Base-by-base conservation (phyloP, 1,140 invertebrate genomes). In the Trinorchestia longiramus region DNA sequence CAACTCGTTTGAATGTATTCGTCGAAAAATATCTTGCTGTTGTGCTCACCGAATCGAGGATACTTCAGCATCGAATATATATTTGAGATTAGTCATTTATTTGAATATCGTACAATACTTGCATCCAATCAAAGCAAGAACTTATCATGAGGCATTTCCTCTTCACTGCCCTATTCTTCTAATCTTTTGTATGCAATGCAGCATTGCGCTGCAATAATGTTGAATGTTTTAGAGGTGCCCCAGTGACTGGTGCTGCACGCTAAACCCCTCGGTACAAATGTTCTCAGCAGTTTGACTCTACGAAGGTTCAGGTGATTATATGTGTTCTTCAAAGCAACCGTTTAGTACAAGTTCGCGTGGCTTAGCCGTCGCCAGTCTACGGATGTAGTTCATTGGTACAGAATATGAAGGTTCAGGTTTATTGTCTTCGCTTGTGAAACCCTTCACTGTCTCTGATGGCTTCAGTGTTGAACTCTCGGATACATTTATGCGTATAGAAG, bases 301-400 rank as follows among this genome's bases (percentile, higher is more conserved):
- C 44, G 19, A 45, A 94, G 92, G 19, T 47, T 43, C 92, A 44
- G 92, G 41, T 45, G 92, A 94, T 47, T 42, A 47, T 94, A 45
- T 94, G 44, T 90, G 88, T 90, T 90, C n/a, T 45, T 45, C 40
- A 28, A 43, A 19, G 23, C 45, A 94, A 94, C 44, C 92, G 28
- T 44, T 40, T 47, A 94, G 92, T 94, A 94, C 92, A 94, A 94
- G 43, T 94, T 15, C 19, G 43, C 36, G 92, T 94, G 92, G 92
- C 92, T 94, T 94, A 47, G 92, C 88, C 41, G n/a, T 43, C 88
- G 36, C 88, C 88, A 77, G 62, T 77, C 62, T 77, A 36, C 62
- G 62, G 28, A 77, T 77, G 36, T 77, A 77, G 62, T 77, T 77
- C 62, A 36, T 77, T 77, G 62, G 15, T 77, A 36, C 62, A 77